These are phyloP conservation scores for Lymantria dispar DNA, from an alignment of 2,888 invertebrate genomes.

Conservation along the genomic window DNA sequence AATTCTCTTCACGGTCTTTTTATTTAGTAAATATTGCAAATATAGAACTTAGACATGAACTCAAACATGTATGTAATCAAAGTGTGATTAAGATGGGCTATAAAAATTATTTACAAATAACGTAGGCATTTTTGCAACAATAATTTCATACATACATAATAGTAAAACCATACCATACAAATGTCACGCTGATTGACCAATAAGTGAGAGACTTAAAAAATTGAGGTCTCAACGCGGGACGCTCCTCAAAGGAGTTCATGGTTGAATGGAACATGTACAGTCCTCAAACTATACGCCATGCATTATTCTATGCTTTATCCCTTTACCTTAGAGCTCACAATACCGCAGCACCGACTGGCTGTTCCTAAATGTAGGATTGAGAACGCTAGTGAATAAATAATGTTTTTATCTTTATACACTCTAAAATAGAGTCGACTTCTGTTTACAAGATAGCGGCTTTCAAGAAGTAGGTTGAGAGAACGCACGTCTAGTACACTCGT, in stretches of 20 bases:
- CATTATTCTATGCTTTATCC: conserved; percentile 47
- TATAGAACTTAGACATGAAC: no score
- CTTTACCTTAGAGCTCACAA: conserved; percentile 52
- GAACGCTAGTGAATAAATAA: conserved; percentile 58
- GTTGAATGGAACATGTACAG: conserved; percentile 78
- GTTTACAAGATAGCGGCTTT: conserved; percentile 60
- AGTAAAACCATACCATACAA: conserved; percentile 67
- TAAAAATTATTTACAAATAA: conserved; percentile 6
- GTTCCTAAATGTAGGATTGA: conserved; percentile 77
- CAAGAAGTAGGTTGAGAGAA: conserved; percentile 80
- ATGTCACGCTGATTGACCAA: conserved; percentile 78
- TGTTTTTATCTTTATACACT: conserved; percentile 61
- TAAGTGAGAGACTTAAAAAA: conserved; percentile 78
- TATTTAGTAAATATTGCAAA: no score
- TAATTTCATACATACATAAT: conserved; percentile 49
- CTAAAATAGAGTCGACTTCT: conserved; percentile 61
- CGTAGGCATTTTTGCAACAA: conserved; percentile 47
- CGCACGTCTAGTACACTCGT: conserved; percentile 73
- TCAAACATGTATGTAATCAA: no score
- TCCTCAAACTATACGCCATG: conserved; percentile 45
- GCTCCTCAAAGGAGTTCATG: conserved; percentile 80
- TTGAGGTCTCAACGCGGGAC: conserved; percentile 79
- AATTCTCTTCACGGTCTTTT: no score
- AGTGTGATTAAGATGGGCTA: neutral
- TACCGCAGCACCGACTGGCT: conserved; percentile 47